Conservation (phyloP, 2,888 invertebrate genomes). For the Tipula lateralis region DNA sequence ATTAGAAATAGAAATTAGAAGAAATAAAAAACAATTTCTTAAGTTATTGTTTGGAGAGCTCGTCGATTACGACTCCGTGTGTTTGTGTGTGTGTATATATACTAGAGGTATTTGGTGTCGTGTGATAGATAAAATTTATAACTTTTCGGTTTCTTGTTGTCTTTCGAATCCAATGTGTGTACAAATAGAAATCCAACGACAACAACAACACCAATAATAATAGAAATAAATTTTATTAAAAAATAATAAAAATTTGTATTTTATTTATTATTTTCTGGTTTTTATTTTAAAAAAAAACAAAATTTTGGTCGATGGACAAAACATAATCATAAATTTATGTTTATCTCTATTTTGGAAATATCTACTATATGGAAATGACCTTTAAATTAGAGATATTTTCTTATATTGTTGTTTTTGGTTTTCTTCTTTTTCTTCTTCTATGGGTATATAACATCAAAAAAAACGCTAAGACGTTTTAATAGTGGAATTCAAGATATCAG, state of each 20-base stretch:
- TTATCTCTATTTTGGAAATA: neutral
- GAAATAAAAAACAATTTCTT: neutral
- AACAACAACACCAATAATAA: neutral
- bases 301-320: slow-evolving; percentile 4
- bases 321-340: slow-evolving; percentile 24
- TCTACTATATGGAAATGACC: slow-evolving; percentile 6
- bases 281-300: neutral
- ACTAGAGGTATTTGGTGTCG: neutral
- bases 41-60: neutral
- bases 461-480: neutral
- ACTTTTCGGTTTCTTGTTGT: neutral
- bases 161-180: neutral
- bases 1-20: slow-evolving; percentile 1
- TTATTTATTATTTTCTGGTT: slow-evolving; percentile 24
- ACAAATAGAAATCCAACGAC: neutral
- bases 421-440: too few species aligned
- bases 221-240: slow-evolving; percentile 19
- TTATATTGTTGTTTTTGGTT: neutral
- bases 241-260: neutral
- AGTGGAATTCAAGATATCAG: neutral
- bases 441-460: neutral
- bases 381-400: slow-evolving; percentile 1
- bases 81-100: too few species aligned
- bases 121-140: slow-evolving; percentile 4
- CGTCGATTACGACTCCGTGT: neutral